Evolutionary conservation across 2,797 vertebrate species (phyloP), one percentile per base, ranked within the genome.

Genomic region (Phalanger gymnotis): DNA sequence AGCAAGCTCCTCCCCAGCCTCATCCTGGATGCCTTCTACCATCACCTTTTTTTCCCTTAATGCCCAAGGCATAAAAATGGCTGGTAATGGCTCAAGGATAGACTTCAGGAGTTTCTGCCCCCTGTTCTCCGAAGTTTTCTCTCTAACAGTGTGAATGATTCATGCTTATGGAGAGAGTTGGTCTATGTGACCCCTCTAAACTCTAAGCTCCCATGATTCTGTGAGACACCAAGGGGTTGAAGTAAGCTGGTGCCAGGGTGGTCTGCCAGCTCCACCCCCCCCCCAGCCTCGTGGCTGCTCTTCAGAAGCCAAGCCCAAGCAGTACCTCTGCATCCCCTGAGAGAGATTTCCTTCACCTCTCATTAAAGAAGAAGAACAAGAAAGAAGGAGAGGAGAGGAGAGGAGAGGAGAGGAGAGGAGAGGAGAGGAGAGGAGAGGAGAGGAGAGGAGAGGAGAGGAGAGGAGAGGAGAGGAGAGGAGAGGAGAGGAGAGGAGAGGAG

Each of bases 231-330:
- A 30, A n/a, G 40, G 93, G 47, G 40, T 34, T 81, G n/a, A 90
- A 54, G 47, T 54, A 92, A 90, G 30, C 22, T 56, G n/a, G 34
- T 54, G 56, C 5, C 34, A 22, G 51, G 31, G 12, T 3, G 28
- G 47, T 2, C 53, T 89, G 28, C 4, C 13, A 81, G 34, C 28
- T 81, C 25, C n/a, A n/a, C n/a, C n/a, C n/a, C n/a, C n/a, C n/a
- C 30, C 73, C n/a, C 34, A 53, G 91, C 30, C 5, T 92, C 47
- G 0, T 0, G 0, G 0, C 7, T 73, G 53, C 28, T 22, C 31
- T 54, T 92, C 53, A 13, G 0, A 95, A 31, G 0, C 0, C 0
- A 81, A 92, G 91, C 14, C 90, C 52, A 66, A 28, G 52, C 27
- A 91, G 30, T 0, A 58, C 40, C 16, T 61, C 3, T 34, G 54